phyloP scores from a whole-genome alignment of 2,797 vertebrate species.

The Anas flavirostris region DNA sequence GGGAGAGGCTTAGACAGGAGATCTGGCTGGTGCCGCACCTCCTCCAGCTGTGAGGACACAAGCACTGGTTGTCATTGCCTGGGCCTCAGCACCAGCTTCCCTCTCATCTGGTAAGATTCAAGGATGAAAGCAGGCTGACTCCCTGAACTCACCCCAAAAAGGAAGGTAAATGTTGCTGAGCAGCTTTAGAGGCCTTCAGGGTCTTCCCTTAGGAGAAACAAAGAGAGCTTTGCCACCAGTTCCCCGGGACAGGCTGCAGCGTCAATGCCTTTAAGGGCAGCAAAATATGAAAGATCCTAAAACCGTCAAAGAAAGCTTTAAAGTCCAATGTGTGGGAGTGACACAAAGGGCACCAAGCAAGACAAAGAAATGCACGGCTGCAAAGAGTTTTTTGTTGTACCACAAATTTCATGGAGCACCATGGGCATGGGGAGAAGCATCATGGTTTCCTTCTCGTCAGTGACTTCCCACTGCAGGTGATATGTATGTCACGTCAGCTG shows the following conservation, averaged over 20 bases:
- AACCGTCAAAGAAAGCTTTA: constrained; percentile 48
- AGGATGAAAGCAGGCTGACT: constrained; percentile 30
- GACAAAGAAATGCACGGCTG: constrained; percentile 18
- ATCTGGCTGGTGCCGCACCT: not conserved
- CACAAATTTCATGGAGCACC: not conserved
- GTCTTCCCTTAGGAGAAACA: constrained; percentile 5
- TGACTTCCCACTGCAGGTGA: not conserved
- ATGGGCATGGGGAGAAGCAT: not conserved
- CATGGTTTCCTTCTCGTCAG: accelerated
- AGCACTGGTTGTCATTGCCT: not conserved
- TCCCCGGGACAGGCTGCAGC: not conserved
- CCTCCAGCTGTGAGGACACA: not conserved
- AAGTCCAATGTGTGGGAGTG: constrained; percentile 37
- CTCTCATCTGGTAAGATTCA: constrained; percentile 3
- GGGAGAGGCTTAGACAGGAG: not conserved
- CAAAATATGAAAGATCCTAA: not conserved
- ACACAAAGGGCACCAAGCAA: constrained; percentile 3
- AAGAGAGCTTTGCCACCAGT: not conserved
- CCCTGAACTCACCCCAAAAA: not conserved
- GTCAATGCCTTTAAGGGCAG: constrained; percentile 10
- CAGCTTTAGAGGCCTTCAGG: not conserved
- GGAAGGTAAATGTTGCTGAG: not conserved
- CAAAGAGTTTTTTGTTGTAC: not conserved
- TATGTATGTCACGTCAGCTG: not conserved
- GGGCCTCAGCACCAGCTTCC: not conserved